Evolutionary conservation across 1,140 invertebrate genomes (phyloP), one percentile per base, ranked within the genome.

Genomic region (Lutraria rhynchaena): DNA sequence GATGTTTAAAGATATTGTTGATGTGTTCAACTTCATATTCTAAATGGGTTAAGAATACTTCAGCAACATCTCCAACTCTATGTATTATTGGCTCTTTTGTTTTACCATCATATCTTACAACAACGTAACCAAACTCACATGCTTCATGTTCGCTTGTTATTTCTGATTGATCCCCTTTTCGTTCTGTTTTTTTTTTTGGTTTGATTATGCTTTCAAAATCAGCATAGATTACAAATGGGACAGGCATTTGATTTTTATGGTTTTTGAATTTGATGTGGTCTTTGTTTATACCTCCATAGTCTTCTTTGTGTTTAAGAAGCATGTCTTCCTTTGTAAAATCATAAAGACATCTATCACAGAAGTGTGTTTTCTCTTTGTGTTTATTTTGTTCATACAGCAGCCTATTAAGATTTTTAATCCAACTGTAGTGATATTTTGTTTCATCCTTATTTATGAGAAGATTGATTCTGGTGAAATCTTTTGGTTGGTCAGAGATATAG

Each of bases 291-390:
- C 69, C 51, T 53, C 55, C 51, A 49, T 19, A 69, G 35, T 69
- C 65, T 46, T 46, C 5, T 69, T 69, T 69, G 65, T 44, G 44
- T 49, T 49, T 44, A 9, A 29, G 22, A 1, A 69, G 44, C 9
- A 44, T 3, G 17, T 44, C 65, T 69, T 44, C 35, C 22, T 27
- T 15, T 46, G 35, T 46, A 33, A 83, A 83, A 7, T 69, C 80
- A 27, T 82, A 78, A 3, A 85, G 51, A 77, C 83, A 84, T 19
- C 67, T 41, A 9, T 67, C 33, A 67, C 83, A 84, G n/a, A 71
- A 82, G 37, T 70, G 61, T 9, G 58, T n/a, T 7, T 35, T 53
- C 15, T 37, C 63, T 19, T 75, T 51, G 11, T 46, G 29, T 41
- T 61, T 67, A 4, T 27, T 83, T 17, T 33, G 29, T 17, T 11